Evolutionary conservation across 2,888 invertebrate genomes (phyloP).

Genomic region (Lithophane leautieri): DNA sequence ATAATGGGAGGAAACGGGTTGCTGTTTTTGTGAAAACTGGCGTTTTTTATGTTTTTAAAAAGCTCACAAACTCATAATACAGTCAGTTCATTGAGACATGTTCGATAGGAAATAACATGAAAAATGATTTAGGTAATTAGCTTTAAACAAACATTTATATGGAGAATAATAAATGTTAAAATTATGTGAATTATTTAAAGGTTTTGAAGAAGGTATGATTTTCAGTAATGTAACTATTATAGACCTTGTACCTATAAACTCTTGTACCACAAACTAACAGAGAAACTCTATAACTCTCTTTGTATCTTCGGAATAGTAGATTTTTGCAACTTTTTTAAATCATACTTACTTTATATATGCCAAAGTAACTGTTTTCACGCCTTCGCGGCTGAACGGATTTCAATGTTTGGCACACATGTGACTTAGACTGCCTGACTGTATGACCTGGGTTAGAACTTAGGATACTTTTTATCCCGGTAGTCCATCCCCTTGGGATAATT

Average conservation of each 20-base stretch:
- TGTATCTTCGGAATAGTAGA: no score
- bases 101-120: background rate
- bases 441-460: background rate
- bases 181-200: background rate
- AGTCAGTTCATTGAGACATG: background rate
- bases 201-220: background rate
- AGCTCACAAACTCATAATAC: background rate
- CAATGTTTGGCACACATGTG: background rate
- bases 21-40: constrained; percentile 30
- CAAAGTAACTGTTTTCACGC: background rate
- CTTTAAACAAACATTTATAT: background rate
- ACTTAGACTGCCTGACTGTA: background rate
- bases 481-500: no score
- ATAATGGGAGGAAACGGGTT: constrained; percentile 13
- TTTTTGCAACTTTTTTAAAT: background rate
- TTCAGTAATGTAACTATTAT: background rate
- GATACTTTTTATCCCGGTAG: no score
- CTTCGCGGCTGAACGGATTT: background rate
- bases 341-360: background rate
- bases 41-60: constrained; percentile 30
- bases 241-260: background rate
- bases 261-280: background rate
- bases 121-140: no score
- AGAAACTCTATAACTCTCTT: background rate
- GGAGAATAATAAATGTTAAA: background rate